Percentiles rank a stretch among this genome's conserved stretches.
These are phyloP conservation scores for Montipora sp. DNA, from an alignment of 64 coral and sea anemone genomes.

Conservation along the genomic window DNA sequence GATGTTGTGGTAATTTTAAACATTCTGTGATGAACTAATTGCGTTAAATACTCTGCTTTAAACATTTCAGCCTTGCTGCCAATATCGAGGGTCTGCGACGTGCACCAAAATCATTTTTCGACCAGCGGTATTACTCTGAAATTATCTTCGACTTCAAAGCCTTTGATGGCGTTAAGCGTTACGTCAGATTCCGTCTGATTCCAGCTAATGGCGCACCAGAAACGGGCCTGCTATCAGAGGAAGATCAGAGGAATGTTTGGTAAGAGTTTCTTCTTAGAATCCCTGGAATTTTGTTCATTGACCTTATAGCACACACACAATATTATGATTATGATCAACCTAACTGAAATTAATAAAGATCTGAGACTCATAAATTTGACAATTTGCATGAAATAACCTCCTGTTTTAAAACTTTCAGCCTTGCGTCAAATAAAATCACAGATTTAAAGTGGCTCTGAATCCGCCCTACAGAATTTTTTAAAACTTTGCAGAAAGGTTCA, in stretches of 20 bases:
- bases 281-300: too few species aligned
- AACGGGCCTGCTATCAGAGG: slow-evolving; percentile 69
- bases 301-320: too few species aligned
- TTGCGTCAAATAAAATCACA: too few species aligned
- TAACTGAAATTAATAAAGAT: too few species aligned
- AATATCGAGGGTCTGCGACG: slow-evolving; percentile 82
- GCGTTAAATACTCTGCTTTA: background rate
- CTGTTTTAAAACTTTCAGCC: too few species aligned
- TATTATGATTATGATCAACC: too few species aligned
- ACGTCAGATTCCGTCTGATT: slow-evolving; percentile 79
- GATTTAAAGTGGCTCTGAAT: too few species aligned
- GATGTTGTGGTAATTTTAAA: too few species aligned
- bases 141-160: slow-evolving; percentile 67
- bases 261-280: background rate
- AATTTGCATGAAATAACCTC: too few species aligned
- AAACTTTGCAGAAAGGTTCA: too few species aligned
- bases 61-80: slow-evolving; percentile 39
- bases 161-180: slow-evolving; percentile 61
- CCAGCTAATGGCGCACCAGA: slow-evolving; percentile 63
- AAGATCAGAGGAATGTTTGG: slow-evolving; percentile 84
- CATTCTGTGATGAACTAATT: background rate
- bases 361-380: too few species aligned
- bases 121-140: slow-evolving; percentile 79
- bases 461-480: too few species aligned
- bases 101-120: slow-evolving; percentile 68